Evolutionary conservation across 2,888 invertebrate genomes (phyloP).

Genomic region (Petrophora chlorosata): DNA sequence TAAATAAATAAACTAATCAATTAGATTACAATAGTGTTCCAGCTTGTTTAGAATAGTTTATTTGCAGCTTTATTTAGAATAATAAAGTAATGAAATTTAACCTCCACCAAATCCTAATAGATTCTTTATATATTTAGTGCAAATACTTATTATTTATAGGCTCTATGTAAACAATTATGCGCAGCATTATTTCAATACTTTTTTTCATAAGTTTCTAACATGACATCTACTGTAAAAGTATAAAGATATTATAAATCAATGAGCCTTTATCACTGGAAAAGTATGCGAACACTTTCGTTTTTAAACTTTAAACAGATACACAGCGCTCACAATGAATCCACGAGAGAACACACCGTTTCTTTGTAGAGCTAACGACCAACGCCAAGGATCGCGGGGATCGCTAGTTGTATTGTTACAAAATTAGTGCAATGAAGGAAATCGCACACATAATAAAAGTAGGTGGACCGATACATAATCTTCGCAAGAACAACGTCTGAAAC

Average conservation of each 20-base stretch:
- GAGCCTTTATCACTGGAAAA: background rate
- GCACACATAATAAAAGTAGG: constrained; percentile 9
- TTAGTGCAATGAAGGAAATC: constrained; percentile 12
- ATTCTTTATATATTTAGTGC: too few species aligned
- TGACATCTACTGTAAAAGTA: too few species aligned
- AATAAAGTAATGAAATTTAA: too few species aligned
- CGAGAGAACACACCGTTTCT: constrained; percentile 41
- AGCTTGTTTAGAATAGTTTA: too few species aligned
- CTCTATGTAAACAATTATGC: too few species aligned
- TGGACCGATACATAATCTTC: constrained; percentile 7
- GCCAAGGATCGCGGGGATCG: constrained; percentile 60
- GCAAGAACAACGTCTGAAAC: constrained; percentile 8
- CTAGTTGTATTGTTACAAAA: constrained; percentile 37
- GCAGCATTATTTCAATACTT: too few species aligned
- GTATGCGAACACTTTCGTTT: background rate
- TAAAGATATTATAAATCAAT: too few species aligned
- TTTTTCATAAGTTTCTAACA: too few species aligned
- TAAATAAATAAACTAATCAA: background rate
- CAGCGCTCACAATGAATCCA: constrained; percentile 3
- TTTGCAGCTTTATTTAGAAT: too few species aligned
- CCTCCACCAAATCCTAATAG: too few species aligned
- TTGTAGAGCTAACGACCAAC: constrained; percentile 60
- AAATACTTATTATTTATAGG: too few species aligned
- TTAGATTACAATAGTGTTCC: too few species aligned
- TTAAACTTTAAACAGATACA: background rate